Conservation (phyloP, 2,113 vertebrate species). For the Thamnophis sirtalis region DNA sequence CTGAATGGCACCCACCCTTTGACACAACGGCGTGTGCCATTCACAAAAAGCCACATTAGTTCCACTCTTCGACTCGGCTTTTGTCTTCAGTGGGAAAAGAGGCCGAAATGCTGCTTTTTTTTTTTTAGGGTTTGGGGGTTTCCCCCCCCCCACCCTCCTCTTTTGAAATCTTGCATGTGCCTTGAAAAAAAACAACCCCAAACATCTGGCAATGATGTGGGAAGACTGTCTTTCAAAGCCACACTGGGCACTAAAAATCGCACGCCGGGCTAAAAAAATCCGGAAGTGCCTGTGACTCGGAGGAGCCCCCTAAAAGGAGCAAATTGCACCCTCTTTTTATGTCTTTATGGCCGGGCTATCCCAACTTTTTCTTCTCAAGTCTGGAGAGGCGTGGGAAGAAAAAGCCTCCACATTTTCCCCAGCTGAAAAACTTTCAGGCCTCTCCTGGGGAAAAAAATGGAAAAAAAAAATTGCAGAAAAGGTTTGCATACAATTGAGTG, state of each 20-base stretch:
- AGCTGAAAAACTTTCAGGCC: background rate
- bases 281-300: background rate
- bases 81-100: slow-evolving; percentile 72
- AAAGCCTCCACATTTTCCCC: background rate
- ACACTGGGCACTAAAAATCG: background rate
- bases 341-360: background rate
- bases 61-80: slow-evolving; percentile 64
- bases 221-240: background rate
- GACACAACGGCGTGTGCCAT: slow-evolving; percentile 81
- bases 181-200: background rate
- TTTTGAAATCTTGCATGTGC: background rate
- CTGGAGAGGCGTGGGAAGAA: background rate
- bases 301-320: background rate
- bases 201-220: background rate
- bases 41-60: slow-evolving; percentile 73
- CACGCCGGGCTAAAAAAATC: background rate
- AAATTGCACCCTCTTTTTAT: background rate
- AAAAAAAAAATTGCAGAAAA: too few species aligned
- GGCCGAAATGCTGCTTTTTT: background rate
- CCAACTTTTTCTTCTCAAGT: background rate
- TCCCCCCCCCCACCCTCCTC: background rate
- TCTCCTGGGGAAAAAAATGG: background rate
- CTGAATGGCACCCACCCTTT: slow-evolving; percentile 58
- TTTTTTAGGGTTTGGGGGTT: too few species aligned
- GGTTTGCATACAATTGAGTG: too few species aligned